Base-by-base conservation (phyloP, 2,113 vertebrate genomes). In the Patagioenas fasciata region DNA sequence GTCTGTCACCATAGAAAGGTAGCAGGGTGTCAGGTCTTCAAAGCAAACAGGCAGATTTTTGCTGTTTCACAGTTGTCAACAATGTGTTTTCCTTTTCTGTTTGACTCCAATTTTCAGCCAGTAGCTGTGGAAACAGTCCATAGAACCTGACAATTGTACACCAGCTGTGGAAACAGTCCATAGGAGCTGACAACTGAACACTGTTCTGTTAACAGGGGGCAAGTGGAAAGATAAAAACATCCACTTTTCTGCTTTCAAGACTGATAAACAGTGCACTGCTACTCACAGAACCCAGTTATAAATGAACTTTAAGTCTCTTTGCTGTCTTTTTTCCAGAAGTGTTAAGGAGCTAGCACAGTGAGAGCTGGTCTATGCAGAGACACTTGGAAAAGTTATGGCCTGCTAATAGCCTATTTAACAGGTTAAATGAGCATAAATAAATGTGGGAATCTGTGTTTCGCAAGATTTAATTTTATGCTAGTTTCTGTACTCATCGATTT, bases 361-460 rank as follows among this genome's bases (percentile, higher is more conserved):
- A 70, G 25, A 40, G 34, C 51, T 60, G 60, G 31, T 58, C 38
- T 91, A 10, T 36, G 28, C 75, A 78, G 64, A 64, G 78, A 78
- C 29, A 74, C 32, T 89, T 72, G 62, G 58, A 62, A 93, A 93
- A 95, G 38, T 92, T 89, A 89, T 65, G 13, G 38, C 11, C 69
- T 53, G 23, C 80, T 95, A 92, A 93, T 40, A 56, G 80, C 20
- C 89, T 53, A 86, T 91, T 95, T 80, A 91, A 61, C 58, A 70
- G 26, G 57, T 77, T 57, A 88, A 95, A 93, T 44, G 64, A 80
- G 28, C 66, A 85, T 89, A 91, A 85, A 93, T 93, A 93, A 91
- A 69, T 10, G 66, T 60, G 42, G 10, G 67, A 83, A 77, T 58
- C 23, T 47, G 34, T 89, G 77, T 71, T 89, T 78, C 83, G 87